These are phyloP conservation scores for Bombyx mandarina DNA, from an alignment of 1,140 invertebrate species.

Conservation along the genomic window DNA sequence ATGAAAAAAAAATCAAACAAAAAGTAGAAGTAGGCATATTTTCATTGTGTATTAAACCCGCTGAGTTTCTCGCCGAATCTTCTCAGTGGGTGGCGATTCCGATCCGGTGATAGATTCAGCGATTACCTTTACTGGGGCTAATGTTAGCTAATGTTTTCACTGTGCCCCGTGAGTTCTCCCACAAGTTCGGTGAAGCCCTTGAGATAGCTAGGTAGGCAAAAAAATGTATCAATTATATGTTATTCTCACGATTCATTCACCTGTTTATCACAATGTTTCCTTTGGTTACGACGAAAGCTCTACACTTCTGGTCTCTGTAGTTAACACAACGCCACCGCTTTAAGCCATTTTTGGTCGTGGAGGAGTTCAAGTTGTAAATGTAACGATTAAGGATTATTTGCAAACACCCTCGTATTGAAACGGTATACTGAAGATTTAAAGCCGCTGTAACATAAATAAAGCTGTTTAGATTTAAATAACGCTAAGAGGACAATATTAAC, in stretches of 20 bases:
- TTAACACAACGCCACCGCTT: slow-evolving; percentile 62
- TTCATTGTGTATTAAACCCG: too few relatives aligned
- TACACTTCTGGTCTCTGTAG: slow-evolving; percentile 58
- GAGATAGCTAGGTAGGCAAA: neutral
- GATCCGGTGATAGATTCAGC: too few relatives aligned
- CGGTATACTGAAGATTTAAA: slow-evolving; percentile 43
- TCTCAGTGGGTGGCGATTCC: too few relatives aligned
- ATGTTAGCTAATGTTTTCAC: too few relatives aligned
- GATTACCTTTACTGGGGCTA: too few relatives aligned
- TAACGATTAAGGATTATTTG: slow-evolving; percentile 58
- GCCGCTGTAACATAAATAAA: slow-evolving; percentile 15
- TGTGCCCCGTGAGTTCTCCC: neutral
- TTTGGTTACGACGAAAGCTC: slow-evolving; percentile 54
- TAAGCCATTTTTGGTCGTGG: slow-evolving; percentile 31
- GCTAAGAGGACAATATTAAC: neutral
- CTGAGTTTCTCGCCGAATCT: too few relatives aligned
- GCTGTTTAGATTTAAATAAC: neutral
- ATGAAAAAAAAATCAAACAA: too few relatives aligned
- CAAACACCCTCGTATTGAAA: slow-evolving; percentile 51
- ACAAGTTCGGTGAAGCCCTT: neutral
- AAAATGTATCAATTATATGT: neutral
- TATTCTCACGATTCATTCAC: slow-evolving; percentile 16
- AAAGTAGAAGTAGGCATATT: too few relatives aligned
- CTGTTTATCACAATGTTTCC: slow-evolving; percentile 59
- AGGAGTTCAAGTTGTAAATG: slow-evolving; percentile 64